Evolutionary conservation across 2,113 vertebrate genomes (phyloP), one percentile per base, ranked within the genome.

Genomic region (Notothenia coriiceps): DNA sequence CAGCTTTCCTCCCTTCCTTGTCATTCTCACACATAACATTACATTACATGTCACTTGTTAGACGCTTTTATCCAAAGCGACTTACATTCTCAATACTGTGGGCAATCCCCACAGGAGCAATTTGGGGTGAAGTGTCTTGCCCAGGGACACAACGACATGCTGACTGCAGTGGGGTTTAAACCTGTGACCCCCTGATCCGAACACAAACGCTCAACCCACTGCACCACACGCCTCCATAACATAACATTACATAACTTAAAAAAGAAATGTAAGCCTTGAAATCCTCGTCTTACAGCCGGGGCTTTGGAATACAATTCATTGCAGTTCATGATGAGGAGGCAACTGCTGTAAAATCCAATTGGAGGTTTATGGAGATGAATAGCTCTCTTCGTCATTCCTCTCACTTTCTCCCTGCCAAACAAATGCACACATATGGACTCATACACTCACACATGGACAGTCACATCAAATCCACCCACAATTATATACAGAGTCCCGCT

Each of bases 321-420:
- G 44, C 67, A 69, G 74, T 78, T 82, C 51, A 91, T 88, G 84
- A 91, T 91, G 89, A 89, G 80, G 85, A 89, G 65, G 76, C 85
- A 83, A 70, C 81, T 56, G 79, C 80, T 85, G 72, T 83, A 79
- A 92, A 88, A 92, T 86, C 80, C 77, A 84, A 69, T 80, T 86
- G 84, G 57, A 82, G 83, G 61, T 88, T 90, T 88, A 75, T 77
- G 74, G 82, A 80, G 80, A 77, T 63, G 70, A 77, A 88, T 74
- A 74, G 57, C 51, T 66, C 77, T 69, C 59, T 75, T 71, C 6
- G 33, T 73, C 74, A 72, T 57, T 69, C 33, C 70, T 51, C 22
- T 51, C 46, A 51, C 33, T 79, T 66, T 55, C 56, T 71, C 43
- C 57, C 25, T 69, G 25, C 17, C 67, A 33, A 12, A 66, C 29